Evolutionary conservation across 2,113 vertebrate species (phyloP).

Genomic region (Catharus bicknelli): DNA sequence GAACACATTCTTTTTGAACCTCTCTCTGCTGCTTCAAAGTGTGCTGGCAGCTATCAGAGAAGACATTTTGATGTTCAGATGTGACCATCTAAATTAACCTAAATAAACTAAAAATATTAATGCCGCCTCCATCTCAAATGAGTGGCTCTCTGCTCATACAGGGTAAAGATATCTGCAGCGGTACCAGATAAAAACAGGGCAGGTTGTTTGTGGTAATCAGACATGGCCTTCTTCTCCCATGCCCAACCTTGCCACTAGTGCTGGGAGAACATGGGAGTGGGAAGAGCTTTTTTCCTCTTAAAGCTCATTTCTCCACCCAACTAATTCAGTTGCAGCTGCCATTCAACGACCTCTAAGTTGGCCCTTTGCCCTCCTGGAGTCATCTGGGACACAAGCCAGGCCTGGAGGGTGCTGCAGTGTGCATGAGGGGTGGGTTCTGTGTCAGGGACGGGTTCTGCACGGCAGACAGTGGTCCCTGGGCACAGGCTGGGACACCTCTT

Average conservation of each 20-base stretch:
- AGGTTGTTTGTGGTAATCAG: background rate
- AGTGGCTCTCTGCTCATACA: background rate
- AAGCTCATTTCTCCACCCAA: accelerated
- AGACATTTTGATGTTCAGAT: background rate
- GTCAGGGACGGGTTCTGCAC: background rate
- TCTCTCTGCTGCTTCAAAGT: background rate
- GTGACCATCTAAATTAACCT: background rate
- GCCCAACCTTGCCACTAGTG: background rate
- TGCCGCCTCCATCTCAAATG: background rate
- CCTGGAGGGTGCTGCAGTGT: accelerated
- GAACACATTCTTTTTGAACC: background rate
- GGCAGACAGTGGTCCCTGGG: background rate
- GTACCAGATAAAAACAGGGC: background rate
- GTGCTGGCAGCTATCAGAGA: background rate
- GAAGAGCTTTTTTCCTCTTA: background rate
- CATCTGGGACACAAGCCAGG: accelerated
- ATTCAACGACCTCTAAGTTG: background rate
- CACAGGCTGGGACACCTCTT: background rate
- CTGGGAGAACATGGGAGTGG: accelerated
- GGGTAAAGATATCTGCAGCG: background rate
- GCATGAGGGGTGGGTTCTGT: background rate
- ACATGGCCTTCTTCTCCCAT: background rate
- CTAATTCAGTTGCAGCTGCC: background rate
- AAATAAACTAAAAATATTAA: slow-evolving; percentile 16
- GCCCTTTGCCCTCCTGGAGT: background rate